Percentiles rank a stretch among this genome's conserved stretches.
phyloP scores from a whole-genome alignment of 2,797 vertebrate genomes.

The Remorina albescens region DNA sequence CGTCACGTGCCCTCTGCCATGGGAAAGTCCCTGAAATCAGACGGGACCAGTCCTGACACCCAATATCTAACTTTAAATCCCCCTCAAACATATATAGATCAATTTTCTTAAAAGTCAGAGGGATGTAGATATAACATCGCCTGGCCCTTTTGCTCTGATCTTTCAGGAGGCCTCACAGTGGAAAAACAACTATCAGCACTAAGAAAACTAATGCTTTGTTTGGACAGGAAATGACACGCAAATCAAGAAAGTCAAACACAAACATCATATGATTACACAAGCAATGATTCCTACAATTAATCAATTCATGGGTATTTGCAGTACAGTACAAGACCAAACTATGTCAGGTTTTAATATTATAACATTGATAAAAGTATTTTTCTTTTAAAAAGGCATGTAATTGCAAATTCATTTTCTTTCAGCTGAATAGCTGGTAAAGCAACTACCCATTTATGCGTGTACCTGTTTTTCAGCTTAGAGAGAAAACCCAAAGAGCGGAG shows the following conservation, averaged over 20 bases:
- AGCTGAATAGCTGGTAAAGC: not conserved
- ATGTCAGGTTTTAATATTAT: not conserved
- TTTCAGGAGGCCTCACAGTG: not conserved
- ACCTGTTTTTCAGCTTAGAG: not conserved
- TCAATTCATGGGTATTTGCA: not conserved
- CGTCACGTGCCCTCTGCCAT: slow-evolving; percentile 55
- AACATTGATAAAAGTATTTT: not conserved
- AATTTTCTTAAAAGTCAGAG: not conserved
- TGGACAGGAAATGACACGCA: slow-evolving; percentile 35
- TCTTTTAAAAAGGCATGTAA: no score
- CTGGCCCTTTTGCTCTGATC: not conserved
- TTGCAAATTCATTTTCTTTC: no score
- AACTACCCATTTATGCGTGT: not conserved
- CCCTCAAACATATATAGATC: slow-evolving; percentile 22
- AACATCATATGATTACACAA: not conserved
- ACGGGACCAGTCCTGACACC: slow-evolving; percentile 58
- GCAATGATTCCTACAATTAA: not conserved
- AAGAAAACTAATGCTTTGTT: slow-evolving; percentile 8
- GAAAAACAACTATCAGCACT: not conserved
- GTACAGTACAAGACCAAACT: no score
- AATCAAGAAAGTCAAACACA: slow-evolving; percentile 10
- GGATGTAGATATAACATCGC: not conserved
- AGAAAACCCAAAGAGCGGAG: slow-evolving; percentile 3
- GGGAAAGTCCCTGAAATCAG: slow-evolving; percentile 86
- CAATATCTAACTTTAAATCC: slow-evolving; percentile 46